phyloP scores from a whole-genome alignment of 2,888 invertebrate species.

The Rhagonycha lutea region DNA sequence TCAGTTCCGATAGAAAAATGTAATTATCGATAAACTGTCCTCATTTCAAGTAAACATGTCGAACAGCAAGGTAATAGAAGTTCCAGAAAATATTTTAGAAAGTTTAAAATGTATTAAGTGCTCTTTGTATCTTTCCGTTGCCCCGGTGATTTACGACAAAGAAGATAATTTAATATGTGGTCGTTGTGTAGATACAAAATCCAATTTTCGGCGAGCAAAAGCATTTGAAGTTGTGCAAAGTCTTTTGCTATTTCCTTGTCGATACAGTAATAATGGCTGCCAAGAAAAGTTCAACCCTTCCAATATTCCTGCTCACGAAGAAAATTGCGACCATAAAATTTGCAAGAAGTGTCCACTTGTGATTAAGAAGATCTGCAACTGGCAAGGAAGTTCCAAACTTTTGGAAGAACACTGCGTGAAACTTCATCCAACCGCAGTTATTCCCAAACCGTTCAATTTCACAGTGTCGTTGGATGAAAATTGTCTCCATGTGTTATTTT shows the following conservation, averaged over 20 bases:
- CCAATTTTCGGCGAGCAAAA: neutral
- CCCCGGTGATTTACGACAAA: neutral
- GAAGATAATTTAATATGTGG: neutral
- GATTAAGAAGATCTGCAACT: neutral
- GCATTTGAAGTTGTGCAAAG: neutral
- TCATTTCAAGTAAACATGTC: neutral
- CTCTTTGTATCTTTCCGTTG: neutral
- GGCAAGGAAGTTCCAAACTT: neutral
- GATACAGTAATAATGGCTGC: neutral
- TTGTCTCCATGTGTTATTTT: neutral
- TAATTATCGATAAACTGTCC: neutral
- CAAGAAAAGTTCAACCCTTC: neutral
- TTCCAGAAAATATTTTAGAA: neutral
- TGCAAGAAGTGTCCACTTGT: neutral
- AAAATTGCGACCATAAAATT: neutral
- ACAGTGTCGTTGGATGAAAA: neutral
- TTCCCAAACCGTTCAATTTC: neutral
- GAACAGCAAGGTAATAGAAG: neutral
- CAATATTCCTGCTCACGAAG: neutral
- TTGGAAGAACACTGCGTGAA: neutral
- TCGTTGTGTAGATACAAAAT: neutral
- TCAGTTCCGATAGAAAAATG: neutral
- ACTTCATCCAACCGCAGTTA: neutral
- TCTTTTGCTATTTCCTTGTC: neutral
- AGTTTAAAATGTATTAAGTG: neutral